Evolutionary conservation across 2,797 vertebrate genomes (phyloP), one percentile per base, ranked within the genome.

Genomic region (Molothrus ater): DNA sequence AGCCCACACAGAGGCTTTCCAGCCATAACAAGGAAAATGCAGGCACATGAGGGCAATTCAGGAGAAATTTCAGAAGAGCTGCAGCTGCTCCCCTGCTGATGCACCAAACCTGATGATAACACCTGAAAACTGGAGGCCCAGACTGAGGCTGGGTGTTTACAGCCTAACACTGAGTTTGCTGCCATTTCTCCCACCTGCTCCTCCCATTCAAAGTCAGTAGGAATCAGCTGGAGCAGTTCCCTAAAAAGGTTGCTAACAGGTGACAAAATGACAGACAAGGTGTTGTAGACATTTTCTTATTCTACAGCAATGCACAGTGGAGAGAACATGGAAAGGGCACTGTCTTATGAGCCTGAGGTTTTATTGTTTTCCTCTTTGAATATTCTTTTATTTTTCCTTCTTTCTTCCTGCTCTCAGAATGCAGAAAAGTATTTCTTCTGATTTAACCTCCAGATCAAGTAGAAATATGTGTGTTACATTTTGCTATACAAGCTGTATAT

Each of bases 381-480:
- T 17, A 72, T 92, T 96, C 76, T 91, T 78, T 81, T 57, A 78
- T 93, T 96, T 88, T 86, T 22, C 40, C 21, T 57, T 36, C 29
- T 34, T 34, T 68, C 36, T 7, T 66, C 17, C 47, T 45, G 26
- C 34, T 28, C 28, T 20, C 36, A 71, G 32, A 83, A 54, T 21
- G 32, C 57, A 80, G 47, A 45, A 66, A 22, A 17, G 5, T 51
- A 31, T 65, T 57, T 88, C 66, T 50, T 48, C 47, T 47, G 19
- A 59, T 76, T 86, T 28, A 73, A 56, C 8, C 11, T 59, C 45
- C 79, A 66, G 43, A 47, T 45, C 17, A 40, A 66, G 32, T 7
- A 59, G 34, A 88, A 83, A 68, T 17, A 34, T 4, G 10, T 28
- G 31, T 14, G n/a, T 16, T 40, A 50, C 48, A 48, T 74, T 80